phyloP scores from a whole-genome alignment of 1,140 invertebrate genomes.

The Drosophila ogumai region DNA sequence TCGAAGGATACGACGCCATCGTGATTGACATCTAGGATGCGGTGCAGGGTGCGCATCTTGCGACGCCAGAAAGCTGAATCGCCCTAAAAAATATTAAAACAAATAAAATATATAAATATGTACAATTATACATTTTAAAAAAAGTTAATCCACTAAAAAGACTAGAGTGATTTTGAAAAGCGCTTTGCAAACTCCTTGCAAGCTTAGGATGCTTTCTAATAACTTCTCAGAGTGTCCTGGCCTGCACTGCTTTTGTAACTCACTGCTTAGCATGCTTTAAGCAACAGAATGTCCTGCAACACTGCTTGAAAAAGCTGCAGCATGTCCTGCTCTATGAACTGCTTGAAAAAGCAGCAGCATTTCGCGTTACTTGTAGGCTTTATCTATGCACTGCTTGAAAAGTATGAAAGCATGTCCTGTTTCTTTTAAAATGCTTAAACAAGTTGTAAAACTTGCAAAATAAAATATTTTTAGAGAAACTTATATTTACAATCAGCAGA shows the following conservation, averaged over 20 bases:
- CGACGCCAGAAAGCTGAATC: constrained; percentile 93
- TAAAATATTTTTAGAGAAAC: background rate
- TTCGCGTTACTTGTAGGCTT: background rate
- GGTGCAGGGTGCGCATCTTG: constrained; percentile 94
- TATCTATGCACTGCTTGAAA: background rate
- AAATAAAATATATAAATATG: background rate
- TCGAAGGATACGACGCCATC: constrained; percentile 93
- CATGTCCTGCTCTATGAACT: background rate
- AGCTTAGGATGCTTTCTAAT: background rate
- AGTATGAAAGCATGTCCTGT: background rate
- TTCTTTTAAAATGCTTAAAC: background rate
- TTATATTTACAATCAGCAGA: background rate
- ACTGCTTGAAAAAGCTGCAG: background rate
- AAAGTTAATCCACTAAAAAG: too few species aligned
- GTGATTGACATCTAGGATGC: constrained; percentile 92
- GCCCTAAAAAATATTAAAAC: constrained; percentile 86
- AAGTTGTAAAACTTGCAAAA: background rate
- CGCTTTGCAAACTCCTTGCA: background rate
- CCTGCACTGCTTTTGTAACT: background rate
- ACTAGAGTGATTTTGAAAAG: background rate
- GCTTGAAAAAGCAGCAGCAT: background rate
- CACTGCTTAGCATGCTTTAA: background rate
- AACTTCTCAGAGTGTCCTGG: background rate
- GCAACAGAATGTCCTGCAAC: background rate
- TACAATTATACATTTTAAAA: too few species aligned